Base-by-base conservation (phyloP, 2,888 invertebrate species). In the Taphrorychus bicolor region DNA sequence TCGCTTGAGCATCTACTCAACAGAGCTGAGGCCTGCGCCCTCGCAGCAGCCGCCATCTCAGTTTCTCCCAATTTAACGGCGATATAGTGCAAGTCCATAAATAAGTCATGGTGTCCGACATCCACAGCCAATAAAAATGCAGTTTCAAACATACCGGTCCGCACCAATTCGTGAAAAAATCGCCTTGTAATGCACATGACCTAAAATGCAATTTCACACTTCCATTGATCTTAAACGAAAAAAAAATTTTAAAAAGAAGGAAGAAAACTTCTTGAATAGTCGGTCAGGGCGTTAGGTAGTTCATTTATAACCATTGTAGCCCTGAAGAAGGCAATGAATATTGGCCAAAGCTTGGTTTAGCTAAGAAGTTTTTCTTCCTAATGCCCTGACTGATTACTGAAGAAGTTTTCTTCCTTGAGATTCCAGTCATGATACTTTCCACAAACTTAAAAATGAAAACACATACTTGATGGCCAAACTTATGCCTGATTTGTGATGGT, bases 111-210 rank as follows among this genome's bases (percentile, higher is more conserved):
- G 77, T 94, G 93, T 58, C 89, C 88, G 71, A 95, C 86, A 80
- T 95, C 94, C 72, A 94, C 92, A 0, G 93, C 95, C 66, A 95
- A 83, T 64, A 93, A 87, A 76, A 94, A 91, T 1, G 95, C 94
- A 78, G 93, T 94, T 79, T 91, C 92, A 78, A 90, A 87, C 75
- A 90, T 85, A 59, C 89, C 87, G 72, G 90, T 88, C 70, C 93
- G 89, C 14, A 96, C 84, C 54, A 96, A 82, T 77, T 92, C 92
- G 79, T 95, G 94, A 79, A 94, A 95, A 84, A 94, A 95, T 74
- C 93, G 86, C 73, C 96, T 85, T 0, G 95, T 95, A 41, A 97
- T 84, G 79, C 93, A 91, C 74, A 91, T 88, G 5, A 95, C 87
- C 79, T 92, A 87, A 56, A 76, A 41, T 52, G 1, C 1, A 16